Percentiles rank a stretch among this genome's conserved stretches.
These are phyloP conservation scores for Bombus sibiricus DNA, from an alignment of 1,140 invertebrate genomes.

Conservation along the genomic window DNA sequence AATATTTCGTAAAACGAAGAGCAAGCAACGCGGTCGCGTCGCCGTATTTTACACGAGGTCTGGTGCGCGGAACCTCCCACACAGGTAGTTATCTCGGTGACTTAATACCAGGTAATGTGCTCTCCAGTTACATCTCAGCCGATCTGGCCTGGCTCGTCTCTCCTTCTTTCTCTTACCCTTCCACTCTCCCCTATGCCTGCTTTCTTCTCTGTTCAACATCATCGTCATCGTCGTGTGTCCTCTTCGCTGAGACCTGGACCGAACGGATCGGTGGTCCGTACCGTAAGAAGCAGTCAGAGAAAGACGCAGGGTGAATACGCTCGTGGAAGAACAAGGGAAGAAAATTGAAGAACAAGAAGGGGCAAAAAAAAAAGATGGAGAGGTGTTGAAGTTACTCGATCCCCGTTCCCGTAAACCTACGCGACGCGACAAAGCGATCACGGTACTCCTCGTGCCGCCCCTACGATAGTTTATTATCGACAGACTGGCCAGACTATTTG, in stretches of 20 bases:
- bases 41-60: conserved; percentile 56
- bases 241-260: not conserved
- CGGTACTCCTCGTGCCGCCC: conserved; percentile 6
- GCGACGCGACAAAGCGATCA: conserved; percentile 56
- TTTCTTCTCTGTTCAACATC: not conserved
- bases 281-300: not conserved
- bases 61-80: conserved; percentile 75
- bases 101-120: conserved; percentile 81
- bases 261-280: conserved; percentile 37
- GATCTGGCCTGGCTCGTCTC: conserved; percentile 65
- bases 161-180: not conserved
- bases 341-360: not conserved
- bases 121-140: conserved; percentile 79
- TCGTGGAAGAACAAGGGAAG: not conserved
- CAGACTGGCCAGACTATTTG: conserved; percentile 28
- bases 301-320: not conserved
- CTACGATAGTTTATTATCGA: conserved; percentile 55
- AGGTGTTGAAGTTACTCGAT: conserved; percentile 59
- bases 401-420: conserved; percentile 58
- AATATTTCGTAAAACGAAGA: conserved; percentile 63
- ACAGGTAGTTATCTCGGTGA: conserved; percentile 81
- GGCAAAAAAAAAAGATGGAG: conserved; percentile 1
- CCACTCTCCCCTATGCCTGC: not conserved
- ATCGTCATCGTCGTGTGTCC: not conserved
- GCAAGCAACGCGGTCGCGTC: conserved; percentile 48